Evolutionary conservation across 2,888 invertebrate species (phyloP).

Genomic region (Limnephilus lunatus): DNA sequence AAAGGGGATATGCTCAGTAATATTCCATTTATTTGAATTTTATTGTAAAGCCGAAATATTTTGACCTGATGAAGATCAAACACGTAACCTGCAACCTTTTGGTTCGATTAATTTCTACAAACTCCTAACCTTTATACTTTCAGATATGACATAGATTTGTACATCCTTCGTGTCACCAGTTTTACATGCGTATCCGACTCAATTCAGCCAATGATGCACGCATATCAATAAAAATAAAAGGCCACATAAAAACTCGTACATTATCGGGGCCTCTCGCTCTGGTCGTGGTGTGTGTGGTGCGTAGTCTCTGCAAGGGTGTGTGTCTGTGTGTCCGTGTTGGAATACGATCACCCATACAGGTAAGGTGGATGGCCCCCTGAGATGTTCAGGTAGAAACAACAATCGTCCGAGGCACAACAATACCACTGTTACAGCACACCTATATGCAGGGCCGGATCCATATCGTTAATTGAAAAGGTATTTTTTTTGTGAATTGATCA

Average conservation of each 20-base stretch:
- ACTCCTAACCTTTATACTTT: background rate
- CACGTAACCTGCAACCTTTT: background rate
- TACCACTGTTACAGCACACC: slow-evolving; percentile 62
- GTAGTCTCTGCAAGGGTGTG: background rate
- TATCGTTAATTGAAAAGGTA: too few species aligned
- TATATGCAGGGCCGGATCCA: slow-evolving; percentile 48
- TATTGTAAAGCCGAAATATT: too few species aligned
- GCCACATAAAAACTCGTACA: background rate
- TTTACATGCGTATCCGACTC: slow-evolving; percentile 16
- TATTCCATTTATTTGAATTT: too few species aligned
- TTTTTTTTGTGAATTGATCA: too few species aligned
- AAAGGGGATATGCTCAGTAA: too few species aligned
- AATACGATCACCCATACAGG: slow-evolving; percentile 44
- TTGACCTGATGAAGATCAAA: background rate
- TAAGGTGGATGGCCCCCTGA: slow-evolving; percentile 41
- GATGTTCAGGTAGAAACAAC: slow-evolving; percentile 61
- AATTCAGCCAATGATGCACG: slow-evolving; percentile 37
- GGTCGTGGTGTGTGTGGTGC: background rate
- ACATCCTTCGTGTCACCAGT: background rate
- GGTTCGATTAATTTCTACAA: background rate
- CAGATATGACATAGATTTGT: background rate
- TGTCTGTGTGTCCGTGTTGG: slow-evolving; percentile 19
- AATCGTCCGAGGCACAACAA: slow-evolving; percentile 60
- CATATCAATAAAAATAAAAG: slow-evolving; percentile 42
- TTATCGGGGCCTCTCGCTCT: background rate